Base-by-base conservation (phyloP, 2,888 invertebrate species). In the Heliconius cydno region DNA sequence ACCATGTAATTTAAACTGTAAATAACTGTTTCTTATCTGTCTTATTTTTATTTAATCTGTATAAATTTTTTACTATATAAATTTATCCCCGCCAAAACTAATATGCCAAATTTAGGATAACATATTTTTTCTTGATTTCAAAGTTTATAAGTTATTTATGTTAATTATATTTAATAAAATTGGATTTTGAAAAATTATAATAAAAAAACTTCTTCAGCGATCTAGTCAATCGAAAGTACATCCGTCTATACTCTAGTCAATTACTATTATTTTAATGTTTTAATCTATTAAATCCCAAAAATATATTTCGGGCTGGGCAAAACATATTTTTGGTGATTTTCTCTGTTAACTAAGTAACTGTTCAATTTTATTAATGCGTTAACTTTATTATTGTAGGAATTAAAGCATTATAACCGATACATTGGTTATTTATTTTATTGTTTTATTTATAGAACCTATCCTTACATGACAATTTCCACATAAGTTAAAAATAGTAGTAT, bases 241-340 rank as follows among this genome's bases (percentile, higher is more conserved):
- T 77, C 80, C 80, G 80, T 80, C 80, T 80, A 38, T 66, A 81
- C 82, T 87, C 87, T 89, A 88, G 89, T 90, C 89, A 90, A 87
- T 86, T 86, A 86, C 75, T 41, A 9, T 78, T 83, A 78, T 76
- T 85, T 78, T 76, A 22, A 38, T 73, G 15, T 73, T 30, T 73
- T 22, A 5, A 60, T 79, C 73, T 75, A 74, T 80, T 83, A 85
- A 86, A 84, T 80, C 77, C 85, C 86, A 84, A 88, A 88, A 88
- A 88, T 87, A 86, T 88, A 89, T 89, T 87, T 86, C 88, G 88
- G 91, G 93, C 94, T 94, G 94, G 94, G 94, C 88, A 89, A 86
- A 83, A 85, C 87, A 87, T 87, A 85, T 85, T 88, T 90, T 89
- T 88, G 80, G 79, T 10, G 83, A 81, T 78, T 76, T 76, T 52